phyloP scores from a whole-genome alignment of 2,113 vertebrate species.

The Phycodurus eques region DNA sequence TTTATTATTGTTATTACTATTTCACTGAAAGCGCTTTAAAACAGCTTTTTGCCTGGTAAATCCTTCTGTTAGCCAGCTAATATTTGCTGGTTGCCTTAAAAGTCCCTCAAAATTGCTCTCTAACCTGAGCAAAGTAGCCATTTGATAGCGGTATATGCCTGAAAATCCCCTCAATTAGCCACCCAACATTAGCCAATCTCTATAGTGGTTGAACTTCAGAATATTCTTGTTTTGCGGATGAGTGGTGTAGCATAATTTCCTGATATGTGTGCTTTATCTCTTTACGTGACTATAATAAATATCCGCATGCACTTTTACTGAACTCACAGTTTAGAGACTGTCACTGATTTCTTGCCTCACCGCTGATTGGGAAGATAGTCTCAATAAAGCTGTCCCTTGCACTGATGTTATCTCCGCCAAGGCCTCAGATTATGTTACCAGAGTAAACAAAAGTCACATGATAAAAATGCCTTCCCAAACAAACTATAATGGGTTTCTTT shows the following conservation, averaged over 20 bases:
- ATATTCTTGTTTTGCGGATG: neutral
- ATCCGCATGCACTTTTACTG: conserved; percentile 21
- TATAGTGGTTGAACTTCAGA: neutral
- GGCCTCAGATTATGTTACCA: conserved; percentile 5
- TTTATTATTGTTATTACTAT: no score
- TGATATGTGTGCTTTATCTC: neutral
- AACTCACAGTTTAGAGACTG: conserved; percentile 40
- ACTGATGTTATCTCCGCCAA: conserved; percentile 2
- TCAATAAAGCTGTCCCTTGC: conserved; percentile 3
- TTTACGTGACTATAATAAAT: conserved; percentile 27
- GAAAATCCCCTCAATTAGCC: neutral
- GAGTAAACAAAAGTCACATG: conserved; percentile 9
- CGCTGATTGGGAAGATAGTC: neutral
- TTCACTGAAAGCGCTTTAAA: no score
- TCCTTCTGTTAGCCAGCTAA: neutral
- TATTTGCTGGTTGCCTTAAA: neutral
- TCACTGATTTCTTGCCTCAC: conserved; percentile 1
- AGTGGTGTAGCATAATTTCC: neutral
- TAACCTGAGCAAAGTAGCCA: no score
- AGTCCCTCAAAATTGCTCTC: no score
- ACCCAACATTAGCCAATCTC: neutral
- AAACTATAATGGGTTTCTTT: conserved; percentile 1
- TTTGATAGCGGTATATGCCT: no score
- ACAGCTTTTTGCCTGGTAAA: neutral
- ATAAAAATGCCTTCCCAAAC: conserved; percentile 3